These are phyloP conservation scores for Drosophila mulleri DNA, from an alignment of 2,888 invertebrate genomes.

Conservation along the genomic window DNA sequence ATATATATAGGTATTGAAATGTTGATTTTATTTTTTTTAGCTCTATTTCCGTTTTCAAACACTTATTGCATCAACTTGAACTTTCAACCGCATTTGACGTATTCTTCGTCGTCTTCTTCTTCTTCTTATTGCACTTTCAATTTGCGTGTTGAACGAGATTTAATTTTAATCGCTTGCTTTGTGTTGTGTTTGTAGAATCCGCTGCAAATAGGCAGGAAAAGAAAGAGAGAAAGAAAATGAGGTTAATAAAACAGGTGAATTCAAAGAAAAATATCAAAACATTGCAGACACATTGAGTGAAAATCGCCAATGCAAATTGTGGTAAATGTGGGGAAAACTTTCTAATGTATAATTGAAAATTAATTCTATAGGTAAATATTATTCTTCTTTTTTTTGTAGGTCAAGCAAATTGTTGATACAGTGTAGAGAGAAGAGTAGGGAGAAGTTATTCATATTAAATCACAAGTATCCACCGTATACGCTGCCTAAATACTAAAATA, in stretches of 20 bases:
- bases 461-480: too few species aligned
- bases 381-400: background rate
- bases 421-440: background rate
- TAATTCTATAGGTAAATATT: conserved; percentile 10
- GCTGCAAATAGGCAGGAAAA: conserved; percentile 54
- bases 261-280: conserved; percentile 13
- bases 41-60: conserved; percentile 41
- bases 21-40: conserved; percentile 21
- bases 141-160: conserved; percentile 47
- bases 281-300: conserved; percentile 16
- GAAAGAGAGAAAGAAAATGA: conserved; percentile 19
- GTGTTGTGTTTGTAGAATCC: conserved; percentile 57
- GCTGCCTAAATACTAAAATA: background rate
- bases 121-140: conserved; percentile 68
- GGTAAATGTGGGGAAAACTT: conserved; percentile 22
- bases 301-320: conserved; percentile 30
- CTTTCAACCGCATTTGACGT: conserved; percentile 32
- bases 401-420: background rate
- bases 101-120: conserved; percentile 19
- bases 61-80: conserved; percentile 56
- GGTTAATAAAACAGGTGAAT: conserved; percentile 39
- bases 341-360: conserved; percentile 35
- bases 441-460: background rate
- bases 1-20: conserved; percentile 25
- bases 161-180: conserved; percentile 45